Percentiles rank a stretch among this genome's conserved stretches.
phyloP scores from a whole-genome alignment of 2,113 vertebrate species.

The Nanorana parkeri region DNA sequence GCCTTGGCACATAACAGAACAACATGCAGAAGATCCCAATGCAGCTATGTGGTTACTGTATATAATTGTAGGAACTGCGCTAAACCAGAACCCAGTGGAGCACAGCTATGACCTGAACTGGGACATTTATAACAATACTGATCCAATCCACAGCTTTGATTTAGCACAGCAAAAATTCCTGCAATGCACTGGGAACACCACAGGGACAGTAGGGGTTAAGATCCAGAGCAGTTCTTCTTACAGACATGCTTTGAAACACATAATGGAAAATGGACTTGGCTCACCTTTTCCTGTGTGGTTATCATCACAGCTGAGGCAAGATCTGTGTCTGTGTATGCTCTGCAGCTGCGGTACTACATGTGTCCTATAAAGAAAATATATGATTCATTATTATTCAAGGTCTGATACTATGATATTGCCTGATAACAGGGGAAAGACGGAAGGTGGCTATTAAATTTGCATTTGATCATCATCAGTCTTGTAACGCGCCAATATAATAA shows the following conservation, averaged over 20 bases:
- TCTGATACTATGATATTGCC: slow-evolving; percentile 10
- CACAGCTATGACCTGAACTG: no score
- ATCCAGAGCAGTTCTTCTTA: background rate
- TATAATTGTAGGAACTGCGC: no score
- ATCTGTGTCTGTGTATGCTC: background rate
- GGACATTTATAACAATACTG: no score
- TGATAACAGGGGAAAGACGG: background rate
- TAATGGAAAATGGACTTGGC: no score
- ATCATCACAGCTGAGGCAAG: background rate
- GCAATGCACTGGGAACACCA: background rate
- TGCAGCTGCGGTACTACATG: background rate
- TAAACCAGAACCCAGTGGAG: no score
- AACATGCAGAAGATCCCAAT: no score
- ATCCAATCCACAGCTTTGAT: no score
- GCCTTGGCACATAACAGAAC: no score
- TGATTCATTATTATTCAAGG: slow-evolving; percentile 21
- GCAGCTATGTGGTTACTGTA: no score
- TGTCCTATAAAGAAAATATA: background rate
- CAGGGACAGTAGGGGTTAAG: background rate
- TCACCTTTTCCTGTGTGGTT: background rate
- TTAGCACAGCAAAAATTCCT: no score
- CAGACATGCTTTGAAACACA: background rate
- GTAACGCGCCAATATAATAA: background rate
- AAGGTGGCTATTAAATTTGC: slow-evolving; percentile 23
- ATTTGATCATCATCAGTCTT: slow-evolving; percentile 27